Conservation (phyloP, 2,888 invertebrate species). For the Acanthosepion esculentum region DNA sequence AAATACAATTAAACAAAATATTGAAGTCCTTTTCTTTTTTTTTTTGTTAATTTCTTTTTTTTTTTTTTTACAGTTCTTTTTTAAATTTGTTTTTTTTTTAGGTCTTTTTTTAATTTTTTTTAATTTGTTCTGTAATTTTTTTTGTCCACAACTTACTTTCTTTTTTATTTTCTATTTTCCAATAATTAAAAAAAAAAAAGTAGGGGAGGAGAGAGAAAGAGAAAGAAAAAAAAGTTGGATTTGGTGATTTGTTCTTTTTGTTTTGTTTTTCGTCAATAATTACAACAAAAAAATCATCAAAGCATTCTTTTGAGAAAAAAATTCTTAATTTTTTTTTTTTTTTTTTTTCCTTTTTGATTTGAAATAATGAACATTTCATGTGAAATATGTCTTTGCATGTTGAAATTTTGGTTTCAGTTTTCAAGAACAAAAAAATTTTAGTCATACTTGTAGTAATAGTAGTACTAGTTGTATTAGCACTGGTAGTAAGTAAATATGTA, state of each 20-base stretch:
- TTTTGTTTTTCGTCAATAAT: neutral
- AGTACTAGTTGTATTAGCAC: neutral
- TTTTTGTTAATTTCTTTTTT: neutral
- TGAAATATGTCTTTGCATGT: neutral
- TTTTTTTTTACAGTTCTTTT: neutral
- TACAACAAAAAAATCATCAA: neutral
- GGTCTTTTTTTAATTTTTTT: neutral
- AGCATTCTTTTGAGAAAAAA: neutral
- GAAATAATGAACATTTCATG: neutral
- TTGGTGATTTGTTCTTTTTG: neutral
- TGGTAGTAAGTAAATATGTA: neutral
- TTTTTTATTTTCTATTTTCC: neutral
- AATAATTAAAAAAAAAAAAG: neutral
- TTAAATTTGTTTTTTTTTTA: neutral
- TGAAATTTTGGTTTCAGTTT: neutral
- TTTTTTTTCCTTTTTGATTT: neutral
- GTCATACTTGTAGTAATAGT: neutral
- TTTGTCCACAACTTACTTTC: neutral
- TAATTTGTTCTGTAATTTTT: neutral
- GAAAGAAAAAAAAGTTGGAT: neutral
- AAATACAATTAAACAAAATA: neutral
- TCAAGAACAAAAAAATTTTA: neutral
- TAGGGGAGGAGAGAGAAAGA: neutral
- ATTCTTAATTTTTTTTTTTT: neutral
- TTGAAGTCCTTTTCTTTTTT: neutral